Percentiles rank a stretch among this genome's conserved stretches.
Evolutionary conservation across 2,113 vertebrate genomes (phyloP).

Genomic region (Lanius ludovicianus): DNA sequence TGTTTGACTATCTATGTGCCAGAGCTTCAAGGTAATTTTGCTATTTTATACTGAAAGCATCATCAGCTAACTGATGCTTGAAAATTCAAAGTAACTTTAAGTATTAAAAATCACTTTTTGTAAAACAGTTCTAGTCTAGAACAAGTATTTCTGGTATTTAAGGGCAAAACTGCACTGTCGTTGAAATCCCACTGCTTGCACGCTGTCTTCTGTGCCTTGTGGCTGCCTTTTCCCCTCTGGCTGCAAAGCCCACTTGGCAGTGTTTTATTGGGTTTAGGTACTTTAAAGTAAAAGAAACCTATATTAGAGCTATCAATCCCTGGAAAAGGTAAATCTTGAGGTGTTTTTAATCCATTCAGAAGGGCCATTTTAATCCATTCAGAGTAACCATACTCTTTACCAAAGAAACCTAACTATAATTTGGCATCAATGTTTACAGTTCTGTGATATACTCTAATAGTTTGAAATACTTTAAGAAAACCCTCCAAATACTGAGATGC

Average conservation of each 20-base stretch:
- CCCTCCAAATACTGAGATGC: constrained; percentile 75
- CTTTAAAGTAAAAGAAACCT: constrained; percentile 28
- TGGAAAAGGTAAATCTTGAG: constrained; percentile 6
- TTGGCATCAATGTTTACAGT: constrained; percentile 55
- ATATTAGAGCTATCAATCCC: not conserved
- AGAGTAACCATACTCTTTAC: constrained; percentile 11
- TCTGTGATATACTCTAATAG: not conserved
- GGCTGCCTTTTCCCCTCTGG: not conserved
- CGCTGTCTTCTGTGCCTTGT: not conserved
- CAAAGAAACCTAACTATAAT: constrained; percentile 36
- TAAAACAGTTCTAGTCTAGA: constrained; percentile 1
- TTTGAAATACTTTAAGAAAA: constrained; percentile 64
- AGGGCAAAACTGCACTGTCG: not conserved
- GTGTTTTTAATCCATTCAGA: not conserved
- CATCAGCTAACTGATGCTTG: constrained; percentile 13
- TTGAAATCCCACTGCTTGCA: not conserved
- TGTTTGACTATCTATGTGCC: not conserved
- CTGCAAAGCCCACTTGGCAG: not conserved
- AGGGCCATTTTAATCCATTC: constrained; percentile 12
- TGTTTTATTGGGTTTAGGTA: not conserved
- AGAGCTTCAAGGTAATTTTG: constrained; percentile 16
- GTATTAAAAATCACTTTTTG: not conserved
- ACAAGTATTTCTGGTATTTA: not conserved
- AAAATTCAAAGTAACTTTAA: constrained; percentile 8
- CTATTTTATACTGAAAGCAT: not conserved